Evolutionary conservation across 2,797 vertebrate species (phyloP), one percentile per base, ranked within the genome.

Genomic region (Melanotaenia pygmaea): DNA sequence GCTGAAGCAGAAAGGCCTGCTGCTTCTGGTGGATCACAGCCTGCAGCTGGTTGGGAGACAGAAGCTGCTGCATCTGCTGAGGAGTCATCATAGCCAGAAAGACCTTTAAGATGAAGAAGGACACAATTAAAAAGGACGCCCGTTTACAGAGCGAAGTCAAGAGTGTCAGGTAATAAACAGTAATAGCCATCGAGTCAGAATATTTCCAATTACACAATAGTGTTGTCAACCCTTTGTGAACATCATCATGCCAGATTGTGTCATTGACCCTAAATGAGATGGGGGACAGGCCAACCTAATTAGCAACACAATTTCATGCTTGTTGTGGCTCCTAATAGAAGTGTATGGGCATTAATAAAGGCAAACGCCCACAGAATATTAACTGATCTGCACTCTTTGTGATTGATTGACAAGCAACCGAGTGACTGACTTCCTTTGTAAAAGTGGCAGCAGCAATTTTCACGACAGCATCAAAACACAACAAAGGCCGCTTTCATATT

Each of bases 21-120:
- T 97, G 96, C 87, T 98, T 96, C 85, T 98, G 97, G 0, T 96
- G 96, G 89, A 97, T 95, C 88, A 98, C 93, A 77, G 95, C 95
- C 91, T 98, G 97, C 86, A 98, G 96, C 89, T 98, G 97, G 80
- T 70, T 85, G 4, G 85, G 77, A 1, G 89, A 85, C 67, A 97
- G 95, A 74, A 97, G 95, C 86, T 96, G 96, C 91, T 97, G 96
- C 94, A 96, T 95, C 89, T 97, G 97, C 93, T 97, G 97, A 82
- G 96, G 96, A 87, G 96, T 96, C 96, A 97, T 97, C 96, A 97
- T 96, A 79, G 96, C 95, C 94, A 96, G 93, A 57, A 96, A 94
- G 89, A 96, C 94, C 91, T 96, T 90, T 71, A 94, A 92, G 95
- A 69, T 30, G 20, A 59, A 62, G 57, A 59, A 28, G 20, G 34